phyloP scores from a whole-genome alignment of 1,140 invertebrate genomes.

The Drosophila kanapiae region DNA sequence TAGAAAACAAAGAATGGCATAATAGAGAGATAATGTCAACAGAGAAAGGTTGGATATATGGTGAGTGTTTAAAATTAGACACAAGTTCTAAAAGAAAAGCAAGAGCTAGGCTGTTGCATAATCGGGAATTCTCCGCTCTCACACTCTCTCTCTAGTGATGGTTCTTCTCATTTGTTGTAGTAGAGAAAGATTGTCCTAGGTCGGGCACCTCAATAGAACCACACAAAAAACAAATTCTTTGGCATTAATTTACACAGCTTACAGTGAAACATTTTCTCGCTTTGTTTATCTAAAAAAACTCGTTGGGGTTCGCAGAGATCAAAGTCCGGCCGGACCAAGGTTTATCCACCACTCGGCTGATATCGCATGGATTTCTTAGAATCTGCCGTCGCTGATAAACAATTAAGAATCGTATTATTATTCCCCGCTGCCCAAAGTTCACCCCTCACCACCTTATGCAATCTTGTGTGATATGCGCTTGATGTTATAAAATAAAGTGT shows the following conservation, averaged over 20 bases:
- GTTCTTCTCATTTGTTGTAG: slow-evolving; percentile 4
- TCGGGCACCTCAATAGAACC: slow-evolving; percentile 43
- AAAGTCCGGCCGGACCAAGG: slow-evolving; percentile 18
- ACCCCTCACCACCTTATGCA: slow-evolving; percentile 13
- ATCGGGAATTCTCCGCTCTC: slow-evolving; percentile 7
- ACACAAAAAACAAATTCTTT: slow-evolving; percentile 22
- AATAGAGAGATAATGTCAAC: slow-evolving; percentile 19
- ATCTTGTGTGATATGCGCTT: slow-evolving; percentile 17
- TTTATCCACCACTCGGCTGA: slow-evolving; percentile 23
- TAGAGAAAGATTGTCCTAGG: slow-evolving; percentile 58
- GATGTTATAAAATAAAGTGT: slow-evolving; percentile 10
- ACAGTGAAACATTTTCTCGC: background rate
- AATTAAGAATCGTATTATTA: slow-evolving; percentile 1
- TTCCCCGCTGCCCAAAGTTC: slow-evolving; percentile 20
- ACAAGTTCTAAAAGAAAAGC: slow-evolving; percentile 31
- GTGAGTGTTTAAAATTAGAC: slow-evolving; percentile 62
- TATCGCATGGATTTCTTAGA: slow-evolving; percentile 37
- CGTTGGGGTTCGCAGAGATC: slow-evolving; percentile 3
- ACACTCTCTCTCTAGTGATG: background rate
- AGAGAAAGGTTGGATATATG: slow-evolving; percentile 39
- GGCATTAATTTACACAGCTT: slow-evolving; percentile 34
- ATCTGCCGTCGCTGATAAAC: slow-evolving; percentile 50
- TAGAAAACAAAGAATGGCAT: slow-evolving; percentile 27
- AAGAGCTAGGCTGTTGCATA: slow-evolving; percentile 55
- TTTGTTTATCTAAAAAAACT: slow-evolving; percentile 10